Conservation (phyloP, 2,797 vertebrate species). For the Simalia tracyae region DNA sequence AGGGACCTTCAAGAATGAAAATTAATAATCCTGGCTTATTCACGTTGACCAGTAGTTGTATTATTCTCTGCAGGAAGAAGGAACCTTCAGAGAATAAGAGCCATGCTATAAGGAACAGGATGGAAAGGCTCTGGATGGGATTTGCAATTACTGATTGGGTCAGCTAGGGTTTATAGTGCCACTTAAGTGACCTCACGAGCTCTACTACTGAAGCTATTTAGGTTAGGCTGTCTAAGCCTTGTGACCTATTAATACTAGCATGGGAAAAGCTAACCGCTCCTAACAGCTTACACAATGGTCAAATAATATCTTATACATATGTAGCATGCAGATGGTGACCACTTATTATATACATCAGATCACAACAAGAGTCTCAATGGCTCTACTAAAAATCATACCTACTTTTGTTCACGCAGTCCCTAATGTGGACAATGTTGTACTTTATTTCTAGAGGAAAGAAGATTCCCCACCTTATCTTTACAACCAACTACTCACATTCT, state of each 20-base stretch:
- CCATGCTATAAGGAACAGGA: neutral
- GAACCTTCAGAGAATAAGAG: neutral
- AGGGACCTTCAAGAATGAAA: neutral
- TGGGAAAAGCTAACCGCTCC: neutral
- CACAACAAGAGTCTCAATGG: neutral
- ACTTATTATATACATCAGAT: neutral
- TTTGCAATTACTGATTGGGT: neutral
- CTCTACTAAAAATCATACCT: neutral
- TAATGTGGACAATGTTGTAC: neutral
- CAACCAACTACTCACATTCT: neutral
- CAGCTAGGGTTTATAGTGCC: neutral
- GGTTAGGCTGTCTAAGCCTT: neutral
- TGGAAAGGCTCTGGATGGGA: neutral
- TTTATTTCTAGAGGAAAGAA: neutral
- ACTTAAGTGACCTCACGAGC: neutral
- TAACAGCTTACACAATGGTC: neutral
- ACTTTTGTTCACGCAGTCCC: neutral
- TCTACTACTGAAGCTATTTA: slow-evolving; percentile 4
- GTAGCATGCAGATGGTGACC: neutral
- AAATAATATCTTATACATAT: neutral
- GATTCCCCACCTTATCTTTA: neutral
- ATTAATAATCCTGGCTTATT: neutral
- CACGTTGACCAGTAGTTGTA: neutral
- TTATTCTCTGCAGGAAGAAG: neutral
- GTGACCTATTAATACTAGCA: neutral